These are phyloP conservation scores for Chrysomela aeneicollis DNA, from an alignment of 2,888 invertebrate species.

Conservation along the genomic window DNA sequence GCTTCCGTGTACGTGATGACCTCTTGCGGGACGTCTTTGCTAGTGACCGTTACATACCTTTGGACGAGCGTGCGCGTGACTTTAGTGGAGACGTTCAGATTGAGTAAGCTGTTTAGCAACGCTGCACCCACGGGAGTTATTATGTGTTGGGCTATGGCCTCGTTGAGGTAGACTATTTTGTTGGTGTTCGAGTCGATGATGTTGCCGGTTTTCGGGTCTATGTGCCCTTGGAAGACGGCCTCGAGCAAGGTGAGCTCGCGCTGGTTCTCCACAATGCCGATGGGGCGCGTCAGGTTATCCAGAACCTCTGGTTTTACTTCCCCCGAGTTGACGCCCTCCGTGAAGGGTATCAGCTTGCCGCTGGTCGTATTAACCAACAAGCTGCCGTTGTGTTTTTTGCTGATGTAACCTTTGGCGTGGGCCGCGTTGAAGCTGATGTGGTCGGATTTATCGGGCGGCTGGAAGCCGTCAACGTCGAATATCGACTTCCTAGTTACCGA, in stretches of 20 bases:
- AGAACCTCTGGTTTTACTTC: conserved; percentile 84
- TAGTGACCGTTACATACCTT: conserved; percentile 80
- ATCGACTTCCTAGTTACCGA: conserved; percentile 88
- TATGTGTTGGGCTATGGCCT: conserved; percentile 84
- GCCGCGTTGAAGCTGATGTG: conserved; percentile 87
- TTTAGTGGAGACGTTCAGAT: conserved; percentile 87
- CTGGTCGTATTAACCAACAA: conserved; percentile 76
- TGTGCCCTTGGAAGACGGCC: conserved; percentile 83
- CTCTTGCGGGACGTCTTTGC: conserved; percentile 67
- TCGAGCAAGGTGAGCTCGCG: conserved; percentile 85
- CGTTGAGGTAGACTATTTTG: conserved; percentile 80
- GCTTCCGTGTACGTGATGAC: conserved; percentile 82
- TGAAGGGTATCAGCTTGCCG: conserved; percentile 78
- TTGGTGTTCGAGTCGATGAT: conserved; percentile 78
- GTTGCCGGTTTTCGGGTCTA: conserved; percentile 90
- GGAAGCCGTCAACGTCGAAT: conserved; percentile 92
- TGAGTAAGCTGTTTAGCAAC: conserved; percentile 82
- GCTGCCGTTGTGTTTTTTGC: conserved; percentile 76
- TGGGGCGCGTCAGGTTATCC: conserved; percentile 83
- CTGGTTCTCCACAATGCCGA: conserved; percentile 81
- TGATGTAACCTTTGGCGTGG: conserved; percentile 77
- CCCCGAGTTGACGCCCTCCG: conserved; percentile 80
- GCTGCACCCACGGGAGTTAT: conserved; percentile 90
- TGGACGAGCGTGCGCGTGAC: conserved; percentile 87
- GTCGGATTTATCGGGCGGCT: conserved; percentile 81